Base-by-base conservation (phyloP, 2,888 invertebrate species). In the Drosophila macrospina region DNA sequence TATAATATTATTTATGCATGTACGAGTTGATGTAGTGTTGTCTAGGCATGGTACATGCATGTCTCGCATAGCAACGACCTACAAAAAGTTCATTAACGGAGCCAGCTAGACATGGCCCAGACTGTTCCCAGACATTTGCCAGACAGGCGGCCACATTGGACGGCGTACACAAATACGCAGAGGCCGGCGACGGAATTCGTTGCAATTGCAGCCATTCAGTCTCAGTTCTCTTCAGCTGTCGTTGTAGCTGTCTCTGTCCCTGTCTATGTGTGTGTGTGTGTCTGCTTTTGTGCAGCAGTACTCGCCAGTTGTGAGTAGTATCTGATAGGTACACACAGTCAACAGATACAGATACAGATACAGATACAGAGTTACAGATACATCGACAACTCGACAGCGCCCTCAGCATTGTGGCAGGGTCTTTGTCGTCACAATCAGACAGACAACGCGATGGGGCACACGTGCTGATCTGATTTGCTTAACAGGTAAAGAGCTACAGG, bases 31-130 rank as follows among this genome's bases (percentile, higher is more conserved):
- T 44, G 11, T 57, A n/a, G 67, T 41, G 39, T 60, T 81, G 74
- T 51, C 80, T 67, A 59, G 51, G 65, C 64, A 62, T 59, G 62
- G 61, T 60, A 55, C 42, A 62, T 55, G 69, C 69, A 72, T 56
- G 69, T 69, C 80, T 69, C 80, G 86, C 90, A 89, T 90, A 90
- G 89, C 90, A 91, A 90, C 91, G 91, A 92, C 91, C 91, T 91
- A 91, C 91, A 92, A 91, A 91, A 91, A 91, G 91, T 91, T 91
- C 91, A 91, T 91, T 92, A 91, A 91, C 91, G 91, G 91, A 89
- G 88, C 90, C 91, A 91, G 91, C 90, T 91, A 91, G 91, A 91
- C 91, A 90, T 92, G 91, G 91, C 91, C 92, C 92, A 91, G 91
- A 91, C 91, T 91, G 89, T 89, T 86, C 78, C 86, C 90, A 90